Base-by-base conservation (phyloP, 2,888 invertebrate species). In the Teinopalpus imperialis region DNA sequence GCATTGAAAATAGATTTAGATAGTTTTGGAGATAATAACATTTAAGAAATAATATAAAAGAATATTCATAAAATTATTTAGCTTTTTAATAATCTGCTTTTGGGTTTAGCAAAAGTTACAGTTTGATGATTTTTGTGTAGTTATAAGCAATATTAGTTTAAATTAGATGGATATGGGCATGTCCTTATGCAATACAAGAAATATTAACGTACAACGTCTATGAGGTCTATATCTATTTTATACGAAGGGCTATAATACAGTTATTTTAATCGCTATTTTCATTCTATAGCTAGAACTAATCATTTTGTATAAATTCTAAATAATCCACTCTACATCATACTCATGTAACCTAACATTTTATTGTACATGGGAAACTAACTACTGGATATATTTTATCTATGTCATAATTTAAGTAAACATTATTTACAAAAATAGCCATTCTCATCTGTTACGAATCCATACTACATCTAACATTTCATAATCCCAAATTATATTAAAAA, bases 351-450 rank as follows among this genome's bases (percentile, higher is more conserved):
- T 86, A 87, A 81, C 83, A 78, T 85, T 83, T 81, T 75, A 85
- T 83, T 86, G 83, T 88, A 87, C 86, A 87, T 80, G 81, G 74
- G 79, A 79, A 85, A 77, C 87, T 86, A 86, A 63, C 85, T 83
- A 86, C 75, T 73, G 80, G 81, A 81, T 80, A 83, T 66, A 69
- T 71, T 79, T 74, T 78, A 77, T 75, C 75, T 83, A 85, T 80
- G 74, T 77, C 78, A 83, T 82, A 83, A 81, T 81, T 83, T 82
- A 86, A 79, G 78, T 82, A 81, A 80, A 81, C 66, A 66, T 79
- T 87, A 87, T 87, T 86, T 86, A 87, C 87, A 87, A 86, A 83
- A 87, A 83, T 85, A 86, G 82, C 83, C 80, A 80, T 72, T 69
- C 70, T 75, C 63, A 69, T 80, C 67, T 75, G 71, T 73, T 75